A percentile compares a stretch with the other conserved stretches of the same genome.
These are phyloP conservation scores for Epistrophella euchroma DNA, from an alignment of 2,888 invertebrate species.

Conservation along the genomic window DNA sequence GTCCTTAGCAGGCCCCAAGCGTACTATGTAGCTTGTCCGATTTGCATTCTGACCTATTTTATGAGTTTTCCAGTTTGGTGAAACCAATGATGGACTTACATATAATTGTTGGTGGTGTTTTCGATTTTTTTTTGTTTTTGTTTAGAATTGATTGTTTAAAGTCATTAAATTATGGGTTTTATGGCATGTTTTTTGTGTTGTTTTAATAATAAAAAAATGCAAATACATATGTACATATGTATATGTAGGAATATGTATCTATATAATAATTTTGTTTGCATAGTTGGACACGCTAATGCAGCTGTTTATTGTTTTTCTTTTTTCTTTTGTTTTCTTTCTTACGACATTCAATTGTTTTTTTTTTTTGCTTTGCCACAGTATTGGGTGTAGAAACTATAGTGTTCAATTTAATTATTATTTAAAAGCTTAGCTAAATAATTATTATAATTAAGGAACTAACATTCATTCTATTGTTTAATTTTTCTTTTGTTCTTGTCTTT, in stretches of 20 bases:
- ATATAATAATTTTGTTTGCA: conserved; percentile 5
- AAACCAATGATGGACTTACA: not conserved
- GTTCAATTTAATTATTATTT: conserved; percentile 8
- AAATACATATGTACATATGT: not conserved
- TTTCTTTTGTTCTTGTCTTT: conserved; percentile 1
- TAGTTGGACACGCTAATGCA: conserved; percentile 17
- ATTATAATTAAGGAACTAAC: not conserved
- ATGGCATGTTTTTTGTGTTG: not conserved
- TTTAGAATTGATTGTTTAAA: conserved; percentile 5
- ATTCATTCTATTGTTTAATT: not conserved
- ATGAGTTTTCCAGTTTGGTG: conserved; percentile 1
- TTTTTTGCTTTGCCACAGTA: not conserved
- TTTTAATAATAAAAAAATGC: not conserved
- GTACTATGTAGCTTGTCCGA: conserved; percentile 42
- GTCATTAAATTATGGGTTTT: conserved; percentile 16
- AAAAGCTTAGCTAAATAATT: conserved; percentile 14
- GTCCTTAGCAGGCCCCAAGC: conserved; percentile 17
- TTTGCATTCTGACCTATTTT: conserved; percentile 47
- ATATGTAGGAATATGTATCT: not conserved
- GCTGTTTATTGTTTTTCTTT: conserved; percentile 5
- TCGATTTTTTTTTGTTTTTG: conserved; percentile 11
- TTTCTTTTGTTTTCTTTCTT: not conserved
- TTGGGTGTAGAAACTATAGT: not conserved
- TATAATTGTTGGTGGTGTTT: conserved; percentile 34
- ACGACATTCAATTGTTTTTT: not conserved